A percentile compares a stretch with the other conserved stretches of the same genome.
phyloP scores from a whole-genome alignment of 2,888 invertebrate genomes.

The Troides aeacus region DNA sequence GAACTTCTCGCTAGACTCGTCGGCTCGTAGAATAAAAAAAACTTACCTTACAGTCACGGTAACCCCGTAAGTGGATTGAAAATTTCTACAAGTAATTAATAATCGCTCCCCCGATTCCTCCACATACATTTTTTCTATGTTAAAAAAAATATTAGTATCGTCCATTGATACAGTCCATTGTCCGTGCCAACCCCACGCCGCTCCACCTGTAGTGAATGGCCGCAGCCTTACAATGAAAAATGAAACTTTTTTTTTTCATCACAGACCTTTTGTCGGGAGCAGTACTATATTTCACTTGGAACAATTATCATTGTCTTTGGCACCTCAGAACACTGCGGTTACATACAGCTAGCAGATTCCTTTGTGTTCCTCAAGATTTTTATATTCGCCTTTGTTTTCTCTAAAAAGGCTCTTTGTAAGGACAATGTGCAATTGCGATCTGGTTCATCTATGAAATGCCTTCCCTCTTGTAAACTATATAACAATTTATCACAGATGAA shows the following conservation, averaged over 20 bases:
- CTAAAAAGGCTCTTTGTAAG: slow-evolving; percentile 25
- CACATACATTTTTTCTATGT: slow-evolving; percentile 47
- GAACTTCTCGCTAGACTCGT: too few relatives aligned
- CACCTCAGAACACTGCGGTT: slow-evolving; percentile 67
- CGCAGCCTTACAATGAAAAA: slow-evolving; percentile 70
- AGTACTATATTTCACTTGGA: slow-evolving; percentile 77
- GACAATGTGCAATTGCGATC: slow-evolving; percentile 17
- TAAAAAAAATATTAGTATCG: slow-evolving; percentile 61
- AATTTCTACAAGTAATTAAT: slow-evolving; percentile 63
- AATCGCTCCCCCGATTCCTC: slow-evolving; percentile 52
- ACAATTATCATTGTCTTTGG: slow-evolving; percentile 80
- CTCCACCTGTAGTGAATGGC: slow-evolving; percentile 77
- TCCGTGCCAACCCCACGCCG: slow-evolving; percentile 60
- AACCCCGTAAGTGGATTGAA: slow-evolving; percentile 17
- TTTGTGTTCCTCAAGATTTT: slow-evolving; percentile 47
- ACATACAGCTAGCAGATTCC: slow-evolving; percentile 46
- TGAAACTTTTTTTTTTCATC: slow-evolving; percentile 55
- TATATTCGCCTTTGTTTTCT: slow-evolving; percentile 32
- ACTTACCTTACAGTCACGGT: neutral
- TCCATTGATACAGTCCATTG: slow-evolving; percentile 75
- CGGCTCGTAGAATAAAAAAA: too few relatives aligned
- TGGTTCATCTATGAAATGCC: neutral
- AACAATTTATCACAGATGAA: too few relatives aligned
- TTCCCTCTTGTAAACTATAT: too few relatives aligned
- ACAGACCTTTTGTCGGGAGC: slow-evolving; percentile 74